Evolutionary conservation across 1,140 invertebrate species (phyloP), one percentile per base, ranked within the genome.

Genomic region (Brachionus asplanchnoidis): DNA sequence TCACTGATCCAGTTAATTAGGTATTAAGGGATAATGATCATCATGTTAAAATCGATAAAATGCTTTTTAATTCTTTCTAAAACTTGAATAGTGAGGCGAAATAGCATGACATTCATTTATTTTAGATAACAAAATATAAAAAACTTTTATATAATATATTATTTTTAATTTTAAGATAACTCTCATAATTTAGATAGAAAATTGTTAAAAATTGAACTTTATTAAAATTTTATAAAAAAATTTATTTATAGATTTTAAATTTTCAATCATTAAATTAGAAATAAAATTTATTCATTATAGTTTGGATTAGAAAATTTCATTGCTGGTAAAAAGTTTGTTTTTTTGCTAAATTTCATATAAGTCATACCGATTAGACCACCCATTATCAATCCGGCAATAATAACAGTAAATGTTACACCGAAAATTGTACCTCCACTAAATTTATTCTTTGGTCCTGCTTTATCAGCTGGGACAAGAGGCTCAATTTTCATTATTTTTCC

Each of bases 231-330:
- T 36, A 46, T 46, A 14, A 46, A 46, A 46, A 46, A 46, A 46
- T 14, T 14, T 4, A 46, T 12, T 12, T 46, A 36, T 6, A 46
- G 14, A 46, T 46, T n/a, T 46, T 46, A 12, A 46, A 46, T 12
- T 12, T 46, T 46, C 0, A 12, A 14, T 46, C 5, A 12, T 12
- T 46, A 46, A 12, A 46, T 46, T 46, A 46, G 8, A 44, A 40
- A 17, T 20, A 36, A 17, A 73, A 36, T 44, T 73, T 73, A 9
- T 50, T 77, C 20, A 11, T 77, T 11, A 65, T 82, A 82, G 14
- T 82, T 82, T 26, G 79, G 79, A 82, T 82, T 82, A 40, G 42
- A 28, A 46, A 82, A 82, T 82, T 68, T 82, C 79, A 82, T 82
- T 12, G 40, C 79, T 68, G 79, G 79, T 42, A 82, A 20, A 28